Base-by-base conservation (phyloP, 2,797 vertebrate genomes). In the Oryzias dopingdopingensis region DNA sequence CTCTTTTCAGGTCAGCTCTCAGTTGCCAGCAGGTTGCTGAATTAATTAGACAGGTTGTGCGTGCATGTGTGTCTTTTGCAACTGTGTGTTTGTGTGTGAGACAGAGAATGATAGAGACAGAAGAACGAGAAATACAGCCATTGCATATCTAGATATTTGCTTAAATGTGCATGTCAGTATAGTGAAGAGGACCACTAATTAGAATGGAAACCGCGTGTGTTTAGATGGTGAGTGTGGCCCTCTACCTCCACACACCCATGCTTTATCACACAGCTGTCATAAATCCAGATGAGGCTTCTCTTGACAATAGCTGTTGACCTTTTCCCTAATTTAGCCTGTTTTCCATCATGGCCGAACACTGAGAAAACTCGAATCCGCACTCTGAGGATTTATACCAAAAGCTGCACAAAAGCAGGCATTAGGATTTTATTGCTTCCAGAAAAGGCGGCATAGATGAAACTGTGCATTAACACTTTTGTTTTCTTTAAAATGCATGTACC, bases 241-340 rank as follows among this genome's bases (percentile, higher is more conserved):
- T 59, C 48, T 68, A 49, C 62, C 59, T 70, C 54, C 24, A 8
- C 54, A 58, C 7, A 65, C 64, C 49, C 37, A 41, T 58, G 47
- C 57, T 62, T 60, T 46, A 52, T 59, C 62, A 75, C 51, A 72
- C 59, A 51, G 54, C 65, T 67, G 66, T 77, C 82, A 86, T 81
- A 78, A 86, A 87, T 85, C 73, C 80, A 70, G 59, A 82, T 76
- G 82, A 74, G 74, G 75, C 66, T 86, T 83, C 82, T 77, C 70
- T 67, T 84, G 79, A 81, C 84, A 84, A 81, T 72, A 80, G 67
- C 78, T 77, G 59, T 65, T 86, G 80, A 86, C 84, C 81, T 81
- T 86, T 85, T 72, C 59, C 70, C 74, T 84, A 65, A 84, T 83
- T 86, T 73, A 73, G 77, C 73, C 62, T 52, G 43, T 23, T 14